Base-by-base conservation (phyloP, 2,888 invertebrate species). In the Hoplodrina ambigua region DNA sequence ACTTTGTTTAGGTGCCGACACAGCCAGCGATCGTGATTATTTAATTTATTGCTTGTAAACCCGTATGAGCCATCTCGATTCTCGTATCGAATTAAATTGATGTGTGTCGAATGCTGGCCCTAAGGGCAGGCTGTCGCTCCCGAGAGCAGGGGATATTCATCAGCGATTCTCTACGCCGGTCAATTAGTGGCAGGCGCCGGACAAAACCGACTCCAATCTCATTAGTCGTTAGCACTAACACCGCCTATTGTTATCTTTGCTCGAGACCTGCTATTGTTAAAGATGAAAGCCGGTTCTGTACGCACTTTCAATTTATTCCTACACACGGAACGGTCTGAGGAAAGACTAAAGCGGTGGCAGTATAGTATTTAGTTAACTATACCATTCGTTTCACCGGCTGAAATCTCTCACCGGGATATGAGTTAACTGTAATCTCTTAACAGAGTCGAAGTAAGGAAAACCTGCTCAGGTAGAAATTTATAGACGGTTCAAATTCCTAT, bases 141-240 rank as follows among this genome's bases (percentile, higher is more conserved):
- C 82, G 85, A 86, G 84, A 79, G 83, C 82, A 86, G 84, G 85
- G 89, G 88, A 89, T 92, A 93, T 95, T 86, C 89, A 92, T 95
- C 94, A 93, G 85, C 88, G 88, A 95, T 95, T 93, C 88, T 86
- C 88, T 87, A 91, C 92, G 91, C 89, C 85, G 89, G 88, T 92
- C 94, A 94, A 94, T 95, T 94, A 94, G 86, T 84, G 83, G 76
- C 83, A 85, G 85, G 88, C 90, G 88, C 88, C 85, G 75, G 83
- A 72, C 69, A 67, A 63, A 87, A 87, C 83, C 83, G 85, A 87
- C 81, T 87, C 87, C 85, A 85, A 89, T 87, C 89, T 86, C 84
- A 85, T 89, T 86, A 86, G 84, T 87, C 84, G 84, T 84, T 83
- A 81, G 79, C 85, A 84, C 82, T 87, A 83, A 87, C 86, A 86